Evolutionary conservation across 2,888 invertebrate species (phyloP).

Genomic region (Halictus quadricinctus): DNA sequence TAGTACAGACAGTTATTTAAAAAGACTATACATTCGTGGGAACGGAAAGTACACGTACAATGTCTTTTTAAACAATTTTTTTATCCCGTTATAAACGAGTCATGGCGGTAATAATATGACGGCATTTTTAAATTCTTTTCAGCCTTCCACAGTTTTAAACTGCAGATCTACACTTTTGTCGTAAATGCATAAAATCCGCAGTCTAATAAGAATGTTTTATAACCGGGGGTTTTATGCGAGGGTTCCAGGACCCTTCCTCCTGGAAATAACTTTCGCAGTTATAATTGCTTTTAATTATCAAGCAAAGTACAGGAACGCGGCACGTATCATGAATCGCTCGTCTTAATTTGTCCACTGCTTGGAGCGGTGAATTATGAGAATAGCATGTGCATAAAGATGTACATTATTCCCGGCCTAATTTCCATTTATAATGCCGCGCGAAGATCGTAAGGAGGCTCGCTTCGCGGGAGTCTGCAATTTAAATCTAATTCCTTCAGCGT

Average conservation of each 20-base stretch:
- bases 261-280: background rate
- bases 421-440: background rate
- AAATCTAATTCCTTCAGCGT: background rate
- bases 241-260: background rate
- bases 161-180: too few relatives aligned
- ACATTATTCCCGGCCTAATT: conserved; percentile 27
- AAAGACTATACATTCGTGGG: background rate
- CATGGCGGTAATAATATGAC: background rate
- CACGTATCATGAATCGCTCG: background rate
- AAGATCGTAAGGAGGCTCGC: background rate
- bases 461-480: background rate
- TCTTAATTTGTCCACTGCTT: conserved; percentile 32
- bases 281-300: conserved; percentile 20
- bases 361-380: conserved; percentile 31
- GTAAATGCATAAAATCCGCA: background rate
- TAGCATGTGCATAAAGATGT: conserved; percentile 1
- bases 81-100: too few relatives aligned
- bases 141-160: background rate
- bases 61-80: too few relatives aligned
- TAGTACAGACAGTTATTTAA: background rate
- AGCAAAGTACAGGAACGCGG: background rate
- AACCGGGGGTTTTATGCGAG: background rate
- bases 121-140: background rate
- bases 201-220: background rate
- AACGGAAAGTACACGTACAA: too few relatives aligned